Percentiles rank a stretch among this genome's conserved stretches.
These are phyloP conservation scores for Microchirus variegatus DNA, from an alignment of 2,797 vertebrate genomes.

Conservation along the genomic window DNA sequence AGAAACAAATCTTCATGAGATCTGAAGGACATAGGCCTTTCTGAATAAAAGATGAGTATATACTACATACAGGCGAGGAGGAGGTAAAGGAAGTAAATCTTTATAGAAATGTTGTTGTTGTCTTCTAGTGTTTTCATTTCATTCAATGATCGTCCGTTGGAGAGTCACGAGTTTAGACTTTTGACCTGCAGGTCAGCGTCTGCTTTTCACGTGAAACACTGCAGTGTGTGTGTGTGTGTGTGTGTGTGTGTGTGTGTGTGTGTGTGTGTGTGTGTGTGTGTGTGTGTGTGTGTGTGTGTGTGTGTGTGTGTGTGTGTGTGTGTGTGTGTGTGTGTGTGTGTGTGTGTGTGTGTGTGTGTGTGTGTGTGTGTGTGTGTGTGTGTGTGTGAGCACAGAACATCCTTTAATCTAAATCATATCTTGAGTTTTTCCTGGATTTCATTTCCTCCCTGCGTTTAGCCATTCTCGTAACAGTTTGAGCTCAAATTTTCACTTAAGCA, in stretches of 20 bases:
- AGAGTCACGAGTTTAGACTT: no score
- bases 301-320: neutral
- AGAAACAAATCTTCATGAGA: conserved; percentile 34
- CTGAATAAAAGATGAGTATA: conserved; percentile 32
- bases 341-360: neutral
- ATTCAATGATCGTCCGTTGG: no score
- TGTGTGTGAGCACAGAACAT: neutral
- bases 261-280: neutral
- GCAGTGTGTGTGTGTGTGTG: neutral
- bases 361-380: no score
- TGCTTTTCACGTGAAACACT: conserved; percentile 7
- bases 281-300: neutral
- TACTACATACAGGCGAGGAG: conserved; percentile 18
- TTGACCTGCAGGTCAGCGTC: neutral
- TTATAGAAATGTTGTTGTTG: neutral
- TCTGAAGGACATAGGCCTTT: conserved; percentile 27
- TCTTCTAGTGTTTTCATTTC: no score
- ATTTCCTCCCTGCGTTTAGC: conserved; percentile 10
- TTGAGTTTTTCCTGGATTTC: conserved; percentile 6
- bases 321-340: neutral
- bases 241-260: neutral
- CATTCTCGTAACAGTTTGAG: neutral
- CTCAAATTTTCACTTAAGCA: conserved; percentile 1
- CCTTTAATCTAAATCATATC: conserved; percentile 9
- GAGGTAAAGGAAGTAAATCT: no score